Conservation (phyloP, 2,113 vertebrate genomes). For the Spizaetus ornatus region DNA sequence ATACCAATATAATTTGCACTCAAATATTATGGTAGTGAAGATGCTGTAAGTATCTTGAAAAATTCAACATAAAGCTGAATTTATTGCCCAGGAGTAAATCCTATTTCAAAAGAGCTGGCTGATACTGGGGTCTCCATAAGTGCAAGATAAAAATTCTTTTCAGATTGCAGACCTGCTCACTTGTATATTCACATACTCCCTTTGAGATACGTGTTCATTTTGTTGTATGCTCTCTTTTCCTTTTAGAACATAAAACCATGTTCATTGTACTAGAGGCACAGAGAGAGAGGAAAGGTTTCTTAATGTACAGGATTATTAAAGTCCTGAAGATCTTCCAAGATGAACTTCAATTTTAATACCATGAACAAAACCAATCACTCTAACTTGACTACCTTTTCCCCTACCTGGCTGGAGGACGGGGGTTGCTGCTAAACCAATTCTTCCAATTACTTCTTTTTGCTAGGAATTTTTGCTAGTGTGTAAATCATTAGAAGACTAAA, state of each 20-base stretch:
- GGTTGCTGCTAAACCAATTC: neutral
- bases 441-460: neutral
- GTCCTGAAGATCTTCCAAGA: neutral
- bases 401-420: neutral
- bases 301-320: neutral
- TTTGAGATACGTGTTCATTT: neutral
- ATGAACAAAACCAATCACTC: neutral
- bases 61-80: neutral
- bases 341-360: neutral
- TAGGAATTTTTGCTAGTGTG: neutral
- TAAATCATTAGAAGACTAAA: neutral
- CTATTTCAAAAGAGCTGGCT: neutral
- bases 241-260: neutral
- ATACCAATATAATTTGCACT: neutral
- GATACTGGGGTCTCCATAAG: neutral
- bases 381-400: neutral
- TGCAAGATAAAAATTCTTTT: neutral
- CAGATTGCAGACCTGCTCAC: neutral
- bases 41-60: neutral
- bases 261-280: neutral
- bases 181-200: neutral
- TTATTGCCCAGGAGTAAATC: neutral
- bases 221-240: neutral
- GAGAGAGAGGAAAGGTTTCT: neutral
- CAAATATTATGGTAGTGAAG: neutral